phyloP scores from a whole-genome alignment of 2,888 invertebrate genomes.

The Monochamus alternatus region DNA sequence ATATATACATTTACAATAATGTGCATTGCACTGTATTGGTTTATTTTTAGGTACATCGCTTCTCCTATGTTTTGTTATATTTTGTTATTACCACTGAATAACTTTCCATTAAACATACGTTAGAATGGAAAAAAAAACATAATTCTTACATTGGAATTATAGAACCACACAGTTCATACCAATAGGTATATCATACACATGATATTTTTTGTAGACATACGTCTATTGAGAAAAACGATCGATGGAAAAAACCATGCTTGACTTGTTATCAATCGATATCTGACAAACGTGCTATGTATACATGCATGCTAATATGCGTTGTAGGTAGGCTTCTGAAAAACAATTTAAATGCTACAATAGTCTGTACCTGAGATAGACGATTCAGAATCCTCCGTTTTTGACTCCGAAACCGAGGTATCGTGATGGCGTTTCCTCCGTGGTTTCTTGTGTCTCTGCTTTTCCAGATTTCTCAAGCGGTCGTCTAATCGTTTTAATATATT shows the following conservation, averaged over 20 bases:
- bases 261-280: background rate
- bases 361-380: conserved; percentile 17
- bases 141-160: conserved; percentile 13
- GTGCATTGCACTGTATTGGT: conserved; percentile 33
- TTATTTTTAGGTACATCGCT: conserved; percentile 1
- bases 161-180: conserved; percentile 3
- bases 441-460: background rate
- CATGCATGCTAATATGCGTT: conserved; percentile 10
- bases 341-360: conserved; percentile 2
- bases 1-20: conserved; percentile 33
- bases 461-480: background rate
- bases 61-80: background rate
- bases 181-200: conserved; percentile 8
- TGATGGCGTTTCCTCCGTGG: conserved; percentile 1
- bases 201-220: conserved; percentile 2
- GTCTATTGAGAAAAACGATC: background rate
- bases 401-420: conserved; percentile 9
- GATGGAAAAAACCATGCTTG: background rate
- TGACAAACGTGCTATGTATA: conserved; percentile 16
- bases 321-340: background rate
- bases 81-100: conserved; percentile 17
- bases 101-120: conserved; percentile 11
- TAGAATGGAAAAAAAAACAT: background rate
- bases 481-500: background rate
- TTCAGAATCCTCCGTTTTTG: conserved; percentile 10